Conservation (phyloP, 2,113 vertebrate species). For the Mirza zaza region DNA sequence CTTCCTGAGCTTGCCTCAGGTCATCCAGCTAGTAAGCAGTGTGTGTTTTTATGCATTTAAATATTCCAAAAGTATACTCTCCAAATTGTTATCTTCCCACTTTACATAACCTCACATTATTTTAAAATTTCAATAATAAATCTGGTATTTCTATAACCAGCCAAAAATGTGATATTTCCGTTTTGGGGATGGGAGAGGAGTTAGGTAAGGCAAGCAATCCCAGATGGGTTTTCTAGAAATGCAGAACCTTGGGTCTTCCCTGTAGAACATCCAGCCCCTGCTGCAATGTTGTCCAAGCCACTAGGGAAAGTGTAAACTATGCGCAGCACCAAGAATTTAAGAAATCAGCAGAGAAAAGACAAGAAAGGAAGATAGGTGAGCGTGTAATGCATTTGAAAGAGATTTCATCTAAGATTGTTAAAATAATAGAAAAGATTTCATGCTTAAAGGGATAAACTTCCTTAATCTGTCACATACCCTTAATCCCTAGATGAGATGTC, state of each 20-base stretch:
- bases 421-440: slow-evolving; percentile 73
- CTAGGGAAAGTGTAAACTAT: neutral
- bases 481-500: slow-evolving; percentile 58
- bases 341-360: slow-evolving; percentile 15
- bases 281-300: neutral
- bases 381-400: slow-evolving; percentile 66
- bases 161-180: neutral
- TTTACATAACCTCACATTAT: neutral
- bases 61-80: neutral
- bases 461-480: slow-evolving; percentile 66
- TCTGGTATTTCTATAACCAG: neutral
- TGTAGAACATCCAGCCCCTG: neutral
- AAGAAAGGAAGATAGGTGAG: slow-evolving; percentile 59
- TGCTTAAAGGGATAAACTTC: slow-evolving; percentile 73
- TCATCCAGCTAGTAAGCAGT: neutral
- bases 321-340: neutral
- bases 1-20: neutral
- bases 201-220: neutral
- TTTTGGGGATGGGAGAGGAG: neutral
- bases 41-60: neutral
- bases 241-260: neutral
- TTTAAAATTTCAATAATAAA: neutral
- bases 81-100: neutral
- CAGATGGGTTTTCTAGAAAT: neutral
- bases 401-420: slow-evolving; percentile 57